Conservation (phyloP, 2,113 vertebrate species). For the Pelvicachromis taeniatus region DNA sequence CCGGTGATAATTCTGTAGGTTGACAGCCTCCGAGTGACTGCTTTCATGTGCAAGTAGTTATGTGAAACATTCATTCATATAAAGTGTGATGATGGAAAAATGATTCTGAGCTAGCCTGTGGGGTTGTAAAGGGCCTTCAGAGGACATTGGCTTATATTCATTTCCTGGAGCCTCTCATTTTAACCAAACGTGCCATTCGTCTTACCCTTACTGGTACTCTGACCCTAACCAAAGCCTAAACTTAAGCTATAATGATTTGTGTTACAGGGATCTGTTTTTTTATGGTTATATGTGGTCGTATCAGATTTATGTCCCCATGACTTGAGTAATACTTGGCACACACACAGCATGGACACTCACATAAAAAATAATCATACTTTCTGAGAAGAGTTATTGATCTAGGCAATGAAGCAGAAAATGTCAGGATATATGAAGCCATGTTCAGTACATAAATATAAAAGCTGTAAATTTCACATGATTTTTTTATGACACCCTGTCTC, state of each 20-base stretch:
- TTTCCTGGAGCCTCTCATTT: neutral
- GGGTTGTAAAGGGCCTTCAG: neutral
- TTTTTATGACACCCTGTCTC: neutral
- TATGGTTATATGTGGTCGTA: neutral
- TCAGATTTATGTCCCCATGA: neutral
- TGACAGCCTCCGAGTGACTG: neutral
- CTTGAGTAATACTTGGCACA: neutral
- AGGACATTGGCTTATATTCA: neutral
- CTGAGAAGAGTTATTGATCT: neutral
- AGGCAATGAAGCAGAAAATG: conserved; percentile 4
- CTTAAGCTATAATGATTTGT: neutral
- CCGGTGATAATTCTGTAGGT: neutral
- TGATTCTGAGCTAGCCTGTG: neutral
- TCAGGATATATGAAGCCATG: neutral
- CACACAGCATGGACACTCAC: neutral
- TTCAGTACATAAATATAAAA: conserved; percentile 8
- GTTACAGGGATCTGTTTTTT: neutral
- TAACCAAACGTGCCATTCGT: neutral
- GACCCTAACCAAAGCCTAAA: neutral
- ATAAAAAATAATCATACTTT: neutral
- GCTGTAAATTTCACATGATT: neutral
- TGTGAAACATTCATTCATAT: neutral
- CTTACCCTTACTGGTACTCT: neutral
- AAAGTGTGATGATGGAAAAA: neutral
- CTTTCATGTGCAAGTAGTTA: neutral